Base-by-base conservation (phyloP, 2,797 vertebrate species). In the Acanthopagrus latus region DNA sequence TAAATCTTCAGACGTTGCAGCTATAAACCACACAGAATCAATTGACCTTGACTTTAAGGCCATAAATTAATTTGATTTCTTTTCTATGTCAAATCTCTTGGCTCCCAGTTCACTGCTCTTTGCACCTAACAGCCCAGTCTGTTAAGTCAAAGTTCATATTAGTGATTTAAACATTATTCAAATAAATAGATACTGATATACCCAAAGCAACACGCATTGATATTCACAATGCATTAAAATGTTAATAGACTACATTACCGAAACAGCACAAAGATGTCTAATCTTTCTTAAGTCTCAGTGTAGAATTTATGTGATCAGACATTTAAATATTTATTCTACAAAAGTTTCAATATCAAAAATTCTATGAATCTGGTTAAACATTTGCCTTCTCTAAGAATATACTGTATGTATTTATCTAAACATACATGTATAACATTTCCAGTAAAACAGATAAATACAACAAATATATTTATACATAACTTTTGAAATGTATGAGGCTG, bases 171-270 rank as follows among this genome's bases (percentile, higher is more conserved):
- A 58, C 59, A 74, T 67, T 71, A 64, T 66, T 81, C 64, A 84
- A 59, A 60, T 46, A 82, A 76, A 76, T 10, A 76, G 47, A 76
- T 66, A 69, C 8, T 65, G 47, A 64, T 60, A 72, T 50, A 74
- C 59, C 57, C 57, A 81, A 41, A 81, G 78, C 54, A 64, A 84
- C 41, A 72, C 33, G 8, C 38, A 83, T 88, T 85, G 63, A 54
- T 85, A 88, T 85, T 87, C 79, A 89, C 87, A 80, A 82, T 80
- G 78, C 78, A 88, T 89, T 87, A 82, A 90, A 88, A 86, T 87
- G 74, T 77, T 80, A 86, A 87, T 84, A 78, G 72, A 60, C 55
- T 23, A 81, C 81, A 87, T 86, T 73, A 84, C 59, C 64, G 54
- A 84, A 82, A 83, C 41, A 62, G 73, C 81, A 82, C 51, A 79